Evolutionary conservation across 2,888 invertebrate genomes (phyloP).

Genomic region (Heliconius cydno): DNA sequence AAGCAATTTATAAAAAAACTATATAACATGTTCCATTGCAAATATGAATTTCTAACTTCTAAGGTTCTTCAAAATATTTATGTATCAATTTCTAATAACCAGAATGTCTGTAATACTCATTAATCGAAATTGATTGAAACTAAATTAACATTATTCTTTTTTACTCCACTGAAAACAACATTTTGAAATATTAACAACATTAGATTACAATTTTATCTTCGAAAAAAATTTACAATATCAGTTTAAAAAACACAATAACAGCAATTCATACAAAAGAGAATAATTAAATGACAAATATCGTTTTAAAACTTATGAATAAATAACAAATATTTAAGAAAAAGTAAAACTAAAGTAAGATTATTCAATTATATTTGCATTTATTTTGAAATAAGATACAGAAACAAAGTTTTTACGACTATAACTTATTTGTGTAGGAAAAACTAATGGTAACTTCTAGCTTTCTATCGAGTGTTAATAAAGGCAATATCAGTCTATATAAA

Average conservation of each 20-base stretch:
- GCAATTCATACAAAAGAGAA: background rate
- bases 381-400: background rate
- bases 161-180: background rate
- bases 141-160: background rate
- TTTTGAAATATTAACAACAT: background rate
- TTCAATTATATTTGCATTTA: background rate
- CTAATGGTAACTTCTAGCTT: conserved; percentile 1
- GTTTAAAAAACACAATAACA: background rate
- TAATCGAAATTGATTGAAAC: background rate
- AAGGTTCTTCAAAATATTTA: background rate
- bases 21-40: background rate
- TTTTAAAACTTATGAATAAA: background rate
- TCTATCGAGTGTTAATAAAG: background rate
- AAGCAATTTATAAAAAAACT: background rate
- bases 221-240: background rate
- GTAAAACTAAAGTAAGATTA: background rate
- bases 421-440: background rate
- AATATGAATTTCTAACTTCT: background rate
- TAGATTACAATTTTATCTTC: background rate
- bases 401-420: background rate
- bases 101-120: background rate
- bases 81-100: background rate
- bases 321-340: background rate
- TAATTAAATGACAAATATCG: background rate
- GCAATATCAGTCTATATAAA: background rate